These are phyloP conservation scores for Metopia argyrocephala DNA, from an alignment of 2,888 invertebrate species.

Conservation along the genomic window DNA sequence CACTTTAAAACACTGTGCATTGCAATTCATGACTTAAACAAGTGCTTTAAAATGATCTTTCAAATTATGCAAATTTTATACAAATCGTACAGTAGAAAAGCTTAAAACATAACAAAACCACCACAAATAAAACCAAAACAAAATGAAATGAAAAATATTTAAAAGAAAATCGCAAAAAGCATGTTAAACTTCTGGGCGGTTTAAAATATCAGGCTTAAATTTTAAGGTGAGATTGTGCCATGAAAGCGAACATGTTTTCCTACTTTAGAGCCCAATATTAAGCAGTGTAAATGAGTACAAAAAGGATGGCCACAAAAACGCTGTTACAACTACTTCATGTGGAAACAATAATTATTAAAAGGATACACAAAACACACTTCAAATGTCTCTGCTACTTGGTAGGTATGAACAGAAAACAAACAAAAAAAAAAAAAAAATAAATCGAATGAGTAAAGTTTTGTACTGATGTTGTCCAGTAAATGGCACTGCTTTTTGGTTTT, in stretches of 20 bases:
- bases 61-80: conserved; percentile 62
- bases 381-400: background rate
- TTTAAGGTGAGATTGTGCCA: conserved; percentile 73
- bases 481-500: background rate
- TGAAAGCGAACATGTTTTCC: conserved; percentile 79
- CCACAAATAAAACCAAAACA: background rate
- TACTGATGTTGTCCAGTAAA: background rate
- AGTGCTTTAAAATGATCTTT: conserved; percentile 48
- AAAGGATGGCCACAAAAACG: conserved; percentile 57
- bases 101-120: background rate
- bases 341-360: conserved; percentile 36
- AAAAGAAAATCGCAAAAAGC: conserved; percentile 18
- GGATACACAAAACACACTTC: conserved; percentile 32
- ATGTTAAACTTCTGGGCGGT: conserved; percentile 73
- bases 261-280: conserved; percentile 76
- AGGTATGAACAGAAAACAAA: too few species aligned
- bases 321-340: conserved; percentile 2
- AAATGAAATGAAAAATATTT: conserved; percentile 8
- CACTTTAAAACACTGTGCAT: conserved; percentile 33
- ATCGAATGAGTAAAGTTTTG: too few species aligned
- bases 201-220: conserved; percentile 66
- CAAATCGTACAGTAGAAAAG: conserved; percentile 15
- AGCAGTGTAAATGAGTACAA: conserved; percentile 2
- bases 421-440: too few species aligned
- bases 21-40: conserved; percentile 40